phyloP scores from a whole-genome alignment of 2,113 vertebrate species.

The Gnathonemus longibarbis region DNA sequence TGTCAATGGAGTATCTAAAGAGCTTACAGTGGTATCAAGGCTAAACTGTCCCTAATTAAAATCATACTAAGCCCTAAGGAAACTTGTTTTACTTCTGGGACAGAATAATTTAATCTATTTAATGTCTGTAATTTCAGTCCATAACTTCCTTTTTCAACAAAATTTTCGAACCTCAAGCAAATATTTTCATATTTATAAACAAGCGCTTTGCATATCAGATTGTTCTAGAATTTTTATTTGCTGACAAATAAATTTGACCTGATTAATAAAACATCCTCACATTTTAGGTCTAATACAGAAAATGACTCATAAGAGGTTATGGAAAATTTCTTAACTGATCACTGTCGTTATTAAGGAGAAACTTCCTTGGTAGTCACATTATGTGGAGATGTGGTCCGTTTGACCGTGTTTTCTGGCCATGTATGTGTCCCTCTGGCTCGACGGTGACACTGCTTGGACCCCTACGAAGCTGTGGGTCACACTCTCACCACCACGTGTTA shows the following conservation, averaged over 20 bases:
- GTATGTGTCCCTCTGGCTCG: background rate
- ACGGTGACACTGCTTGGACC: background rate
- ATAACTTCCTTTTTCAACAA: background rate
- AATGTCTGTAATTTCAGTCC: background rate
- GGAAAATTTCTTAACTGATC: background rate
- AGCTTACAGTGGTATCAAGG: background rate
- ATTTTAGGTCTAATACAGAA: background rate
- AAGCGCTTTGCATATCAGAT: background rate
- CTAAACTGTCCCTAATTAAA: slow-evolving; percentile 15
- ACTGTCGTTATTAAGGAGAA: background rate
- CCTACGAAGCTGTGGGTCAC: background rate
- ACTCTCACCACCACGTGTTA: background rate
- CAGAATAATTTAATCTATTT: background rate
- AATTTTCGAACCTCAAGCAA: background rate
- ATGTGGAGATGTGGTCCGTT: background rate
- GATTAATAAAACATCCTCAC: background rate
- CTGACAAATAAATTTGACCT: background rate
- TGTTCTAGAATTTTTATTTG: background rate
- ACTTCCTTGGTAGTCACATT: background rate
- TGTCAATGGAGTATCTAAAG: background rate
- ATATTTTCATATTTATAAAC: background rate
- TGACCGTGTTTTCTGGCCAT: background rate
- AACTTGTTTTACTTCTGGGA: background rate
- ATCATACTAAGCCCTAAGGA: slow-evolving; percentile 1
- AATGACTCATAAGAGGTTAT: background rate